Evolutionary conservation across 2,797 vertebrate genomes (phyloP).

Genomic region (Macropodus opercularis): DNA sequence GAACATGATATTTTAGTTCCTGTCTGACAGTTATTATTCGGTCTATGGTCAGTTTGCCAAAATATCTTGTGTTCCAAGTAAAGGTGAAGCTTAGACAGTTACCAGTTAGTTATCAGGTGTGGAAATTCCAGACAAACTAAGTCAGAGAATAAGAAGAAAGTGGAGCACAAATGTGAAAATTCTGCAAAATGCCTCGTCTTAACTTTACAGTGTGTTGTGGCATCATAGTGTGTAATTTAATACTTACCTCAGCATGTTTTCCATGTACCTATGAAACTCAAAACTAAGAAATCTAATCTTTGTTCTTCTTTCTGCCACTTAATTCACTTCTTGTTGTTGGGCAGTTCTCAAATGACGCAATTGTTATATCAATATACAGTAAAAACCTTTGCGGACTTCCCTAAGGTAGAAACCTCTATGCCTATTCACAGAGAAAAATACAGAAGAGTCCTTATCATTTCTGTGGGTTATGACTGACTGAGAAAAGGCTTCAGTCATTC

Average conservation of each 20-base stretch:
- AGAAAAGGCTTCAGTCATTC: neutral
- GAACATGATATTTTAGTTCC: neutral
- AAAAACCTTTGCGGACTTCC: neutral
- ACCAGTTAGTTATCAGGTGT: neutral
- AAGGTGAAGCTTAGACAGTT: neutral
- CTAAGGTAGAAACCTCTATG: neutral
- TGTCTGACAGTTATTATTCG: neutral
- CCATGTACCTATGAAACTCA: neutral
- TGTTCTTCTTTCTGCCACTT: neutral
- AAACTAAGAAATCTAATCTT: neutral
- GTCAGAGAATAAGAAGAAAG: neutral
- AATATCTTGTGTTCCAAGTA: neutral
- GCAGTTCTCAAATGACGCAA: neutral
- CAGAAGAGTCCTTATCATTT: neutral
- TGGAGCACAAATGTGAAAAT: neutral
- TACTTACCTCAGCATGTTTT: neutral
- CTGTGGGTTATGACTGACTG: neutral
- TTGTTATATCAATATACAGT: neutral
- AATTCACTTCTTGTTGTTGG: neutral
- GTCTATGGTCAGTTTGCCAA: neutral
- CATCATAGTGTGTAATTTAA: neutral
- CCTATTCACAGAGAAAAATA: constrained; percentile 3
- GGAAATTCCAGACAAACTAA: neutral
- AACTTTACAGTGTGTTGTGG: neutral
- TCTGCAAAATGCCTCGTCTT: neutral